Base-by-base conservation (phyloP, 2,888 invertebrate species). In the Sialis lutaria region DNA sequence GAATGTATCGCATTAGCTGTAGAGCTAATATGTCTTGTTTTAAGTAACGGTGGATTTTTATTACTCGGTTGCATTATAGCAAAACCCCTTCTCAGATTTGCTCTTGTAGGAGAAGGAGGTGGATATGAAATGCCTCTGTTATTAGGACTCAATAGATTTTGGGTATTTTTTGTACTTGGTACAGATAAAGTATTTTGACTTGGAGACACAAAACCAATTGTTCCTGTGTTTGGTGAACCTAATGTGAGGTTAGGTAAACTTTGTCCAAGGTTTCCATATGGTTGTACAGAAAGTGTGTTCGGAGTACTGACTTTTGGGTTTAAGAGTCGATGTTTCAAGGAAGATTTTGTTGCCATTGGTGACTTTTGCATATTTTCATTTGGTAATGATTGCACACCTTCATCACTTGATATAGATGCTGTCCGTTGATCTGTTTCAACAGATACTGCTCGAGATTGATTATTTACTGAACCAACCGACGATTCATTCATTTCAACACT, bases 81-180 rank as follows among this genome's bases (percentile, higher is more conserved):
- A 58, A 79, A 62, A 22, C 79, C 78, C 48, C 82, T 69, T 55
- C 74, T 70, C 47, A 82, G 58, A 46, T 78, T 78, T 44, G 72
- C 79, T 58, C 80, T 74, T 49, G 73, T 72, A 48, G 74, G 87
- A 53, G 85, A 87, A 30, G 85, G 84, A 6, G 88, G 88, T 47
- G 88, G 87, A 63, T 88, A 87, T 52, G 85, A 86, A 50, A 79
- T 78, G 50, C 86, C 87, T 55, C 79, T 71, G 57, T 76, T 73
- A 55, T 76, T 74, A 7, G 79, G 73, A 58, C 70, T 74, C 55
- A 69, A 58, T 56, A 70, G 62, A 55, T 63, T 68, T 49, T 56
- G 60, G 49, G 65, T 65, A 49, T 58, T 63, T 51, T 61, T 63
- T 40, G 41, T 49, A 56, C 67, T 70, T 52, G 73, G 74, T 58